These are phyloP conservation scores for Caenorhabditis sp. DNA, from an alignment of 2,888 invertebrate species.

Conservation along the genomic window DNA sequence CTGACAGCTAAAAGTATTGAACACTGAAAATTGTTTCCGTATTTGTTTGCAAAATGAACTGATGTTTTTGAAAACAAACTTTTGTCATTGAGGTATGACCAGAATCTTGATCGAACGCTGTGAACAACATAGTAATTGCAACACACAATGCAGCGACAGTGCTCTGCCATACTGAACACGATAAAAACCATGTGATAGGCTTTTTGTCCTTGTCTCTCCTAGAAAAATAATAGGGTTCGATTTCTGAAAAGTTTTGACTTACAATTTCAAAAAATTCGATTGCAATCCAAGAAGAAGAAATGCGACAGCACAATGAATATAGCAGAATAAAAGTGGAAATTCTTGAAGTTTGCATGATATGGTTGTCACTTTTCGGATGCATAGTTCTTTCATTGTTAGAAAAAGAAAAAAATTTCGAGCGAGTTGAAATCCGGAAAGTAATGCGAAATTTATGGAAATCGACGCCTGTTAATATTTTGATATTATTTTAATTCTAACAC, in stretches of 20 bases:
- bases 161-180: conserved; percentile 54
- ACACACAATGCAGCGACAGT: conserved; percentile 35
- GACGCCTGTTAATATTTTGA: conserved; percentile 38
- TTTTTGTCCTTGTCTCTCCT: conserved; percentile 30
- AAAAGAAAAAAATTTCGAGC: conserved; percentile 41
- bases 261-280: conserved; percentile 31
- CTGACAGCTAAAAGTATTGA: conserved; percentile 46
- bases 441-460: conserved; percentile 33
- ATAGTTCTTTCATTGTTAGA: conserved; percentile 43
- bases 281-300: conserved; percentile 31
- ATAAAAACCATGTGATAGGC: conserved; percentile 32
- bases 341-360: conserved; percentile 50
- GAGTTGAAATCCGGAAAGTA: conserved; percentile 44
- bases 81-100: conserved; percentile 38
- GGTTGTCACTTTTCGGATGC: conserved; percentile 40
- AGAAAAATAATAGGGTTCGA: background rate
- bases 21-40: conserved; percentile 48
- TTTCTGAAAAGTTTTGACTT: background rate
- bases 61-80: conserved; percentile 16
- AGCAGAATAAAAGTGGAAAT: conserved; percentile 51
- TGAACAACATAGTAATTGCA: conserved; percentile 43
- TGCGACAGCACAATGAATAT: conserved; percentile 42
- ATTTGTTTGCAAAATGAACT: no score
- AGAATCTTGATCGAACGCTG: conserved; percentile 48
- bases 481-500: no score